Conservation (phyloP, 2,113 vertebrate genomes). For the Notothenia coriiceps region DNA sequence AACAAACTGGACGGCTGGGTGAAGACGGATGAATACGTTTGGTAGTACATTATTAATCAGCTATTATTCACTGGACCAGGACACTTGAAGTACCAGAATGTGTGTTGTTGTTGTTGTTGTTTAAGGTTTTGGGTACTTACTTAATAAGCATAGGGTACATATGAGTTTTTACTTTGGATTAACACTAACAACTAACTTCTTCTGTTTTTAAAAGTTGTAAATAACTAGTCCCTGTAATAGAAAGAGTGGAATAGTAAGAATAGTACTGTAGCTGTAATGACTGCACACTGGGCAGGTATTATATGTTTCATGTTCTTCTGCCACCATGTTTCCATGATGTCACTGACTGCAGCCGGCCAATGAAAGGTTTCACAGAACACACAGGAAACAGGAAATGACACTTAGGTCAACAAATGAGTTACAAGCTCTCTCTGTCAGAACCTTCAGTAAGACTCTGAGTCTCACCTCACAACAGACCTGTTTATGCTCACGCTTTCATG, state of each 20-base stretch:
- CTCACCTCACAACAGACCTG: constrained; percentile 14
- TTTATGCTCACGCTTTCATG: constrained; percentile 1
- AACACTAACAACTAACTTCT: too few relatives aligned
- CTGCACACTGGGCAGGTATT: background rate
- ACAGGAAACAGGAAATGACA: constrained; percentile 45
- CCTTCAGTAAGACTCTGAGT: background rate
- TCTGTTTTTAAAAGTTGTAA: background rate
- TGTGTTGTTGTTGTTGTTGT: too few relatives aligned
- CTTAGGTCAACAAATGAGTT: constrained; percentile 1
- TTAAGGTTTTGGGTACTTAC: background rate
- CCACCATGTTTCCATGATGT: constrained; percentile 7
- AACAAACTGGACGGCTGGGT: background rate
- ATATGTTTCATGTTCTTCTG: background rate
- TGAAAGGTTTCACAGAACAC: constrained; percentile 19
- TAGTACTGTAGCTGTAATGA: background rate
- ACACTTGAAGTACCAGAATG: too few relatives aligned
- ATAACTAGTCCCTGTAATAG: background rate
- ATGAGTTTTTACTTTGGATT: background rate
- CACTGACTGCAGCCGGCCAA: constrained; percentile 6
- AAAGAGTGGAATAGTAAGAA: background rate
- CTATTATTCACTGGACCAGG: background rate
- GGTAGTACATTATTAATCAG: background rate
- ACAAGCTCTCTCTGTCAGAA: constrained; percentile 24
- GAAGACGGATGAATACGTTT: background rate
- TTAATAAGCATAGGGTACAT: background rate